Evolutionary conservation across 2,113 vertebrate genomes (phyloP), one percentile per base, ranked within the genome.

Genomic region (Suncus etruscus): DNA sequence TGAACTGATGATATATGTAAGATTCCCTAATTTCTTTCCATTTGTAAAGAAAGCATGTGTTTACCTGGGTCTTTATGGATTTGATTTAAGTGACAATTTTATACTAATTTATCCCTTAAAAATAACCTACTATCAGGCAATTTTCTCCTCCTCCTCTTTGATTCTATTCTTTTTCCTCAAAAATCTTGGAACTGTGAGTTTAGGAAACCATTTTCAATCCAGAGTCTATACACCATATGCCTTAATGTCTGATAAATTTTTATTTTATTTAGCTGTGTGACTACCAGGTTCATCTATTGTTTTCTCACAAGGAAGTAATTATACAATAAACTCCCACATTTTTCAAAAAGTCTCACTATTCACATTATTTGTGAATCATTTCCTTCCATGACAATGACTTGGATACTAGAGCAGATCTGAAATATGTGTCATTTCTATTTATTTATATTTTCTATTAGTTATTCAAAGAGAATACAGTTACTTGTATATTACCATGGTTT

Each of bases 391-490:
- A 39, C 3, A 51, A 25, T 75, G 51, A 91, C 29, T 61, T 68
- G 22, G 51, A 48, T 32, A 6, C 7, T 75, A 47, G 29, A 29
- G 16, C 45, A 10, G 7, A 68, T 47, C 16, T 80, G 51, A 32
- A 6, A 74, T n/a, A 29, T 79, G 27, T 79, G 48, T 91, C 48
- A 72, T 75, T 12, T 79, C 4, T 63, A 45, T 92, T 92, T 82
- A 65, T 84, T 92, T 95, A 87, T 94, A 87, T 94, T 83, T 85
- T 24, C 25, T 86, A 11, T 48, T 83, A 79, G 6, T 90, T 85
- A 76, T 25, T 94, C 47, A 93, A 65, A 86, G 12, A 80, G 12
- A 90, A 85, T 66, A 65, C 83, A 31, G 83, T 91, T 90, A 93
- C 90, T 20, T 83, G 48, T 32, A 0, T 0, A 63, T 83, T 85